Base-by-base conservation (phyloP, 1,140 invertebrate genomes). In the Solen grandis region DNA sequence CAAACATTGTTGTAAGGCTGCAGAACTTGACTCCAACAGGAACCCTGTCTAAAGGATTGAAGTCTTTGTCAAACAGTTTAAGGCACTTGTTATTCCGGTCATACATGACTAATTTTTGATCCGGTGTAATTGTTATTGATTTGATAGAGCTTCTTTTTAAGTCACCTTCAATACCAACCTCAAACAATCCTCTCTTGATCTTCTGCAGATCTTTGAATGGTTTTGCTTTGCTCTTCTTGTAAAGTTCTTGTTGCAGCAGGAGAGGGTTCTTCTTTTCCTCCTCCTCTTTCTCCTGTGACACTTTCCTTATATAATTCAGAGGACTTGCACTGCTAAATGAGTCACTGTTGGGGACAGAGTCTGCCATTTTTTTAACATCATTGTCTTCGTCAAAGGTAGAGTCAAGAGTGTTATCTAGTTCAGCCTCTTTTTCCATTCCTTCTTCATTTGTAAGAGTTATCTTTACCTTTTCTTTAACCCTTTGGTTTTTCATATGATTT, bases 61-160 rank as follows among this genome's bases (percentile, higher is more conserved):
- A 69, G 13, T 68, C 63, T 38, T 66, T n/a, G 75, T 78, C 75
- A 60, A 78, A 78, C 19, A 78, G 33, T 29, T 78, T 77, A 8
- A 77, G 29, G 31, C 74, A 66, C 31, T 46, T 57, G 33, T 77
- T 77, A 19, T 77, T 66, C n/a, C 50, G 29, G 35, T 77, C 74
- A 68, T 57, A 77, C 50, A 69, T 25, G 19, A 78, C 22, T 13
- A 69, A 29, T 78, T 66, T 33, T 13, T 68, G 65, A n/a, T 59
- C 52, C 38, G 75, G 63, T 55, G 33, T 46, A 25, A 69, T 41
- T 4, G 60, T 60, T 13, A 78, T 69, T 25, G 50, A 5, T 60
- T 78, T 78, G 0, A 78, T 69, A 29, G 55, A 46, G 46, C 63
- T 78, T 38, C 36, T 25, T 50, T 69, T 68, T 22, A 22, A 36